Evolutionary conservation across 2,797 vertebrate genomes (phyloP).

Genomic region (Chromis chromis): DNA sequence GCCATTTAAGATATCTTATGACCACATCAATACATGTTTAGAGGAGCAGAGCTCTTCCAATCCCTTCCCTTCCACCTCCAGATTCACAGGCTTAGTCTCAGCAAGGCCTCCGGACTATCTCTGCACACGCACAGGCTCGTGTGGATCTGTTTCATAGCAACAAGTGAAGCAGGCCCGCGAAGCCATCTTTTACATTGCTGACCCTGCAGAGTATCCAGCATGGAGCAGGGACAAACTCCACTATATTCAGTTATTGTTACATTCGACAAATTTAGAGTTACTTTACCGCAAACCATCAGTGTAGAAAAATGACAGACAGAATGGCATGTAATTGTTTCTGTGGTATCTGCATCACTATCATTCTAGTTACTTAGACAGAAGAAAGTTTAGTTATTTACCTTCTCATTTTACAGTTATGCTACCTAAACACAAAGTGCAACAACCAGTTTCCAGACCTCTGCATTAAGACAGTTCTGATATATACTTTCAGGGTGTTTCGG

Average conservation of each 20-base stretch:
- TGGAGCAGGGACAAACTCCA: conserved; percentile 25
- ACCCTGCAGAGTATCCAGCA: conserved; percentile 53
- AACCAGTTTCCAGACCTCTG: background rate
- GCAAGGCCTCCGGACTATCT: conserved; percentile 79
- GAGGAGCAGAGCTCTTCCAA: conserved; percentile 55
- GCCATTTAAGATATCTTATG: conserved; percentile 54
- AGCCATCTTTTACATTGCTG: conserved; percentile 59
- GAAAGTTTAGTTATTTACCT: background rate
- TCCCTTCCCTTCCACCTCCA: conserved; percentile 79
- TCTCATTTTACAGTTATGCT: background rate
- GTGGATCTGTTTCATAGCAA: conserved; percentile 86
- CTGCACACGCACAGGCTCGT: conserved; percentile 75
- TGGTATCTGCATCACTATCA: background rate
- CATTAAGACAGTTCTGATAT: background rate
- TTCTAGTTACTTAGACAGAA: background rate
- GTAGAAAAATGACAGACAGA: background rate
- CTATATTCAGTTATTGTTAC: background rate
- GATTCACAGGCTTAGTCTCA: conserved; percentile 80
- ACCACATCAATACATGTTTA: conserved; percentile 49
- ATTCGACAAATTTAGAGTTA: conserved; percentile 18
- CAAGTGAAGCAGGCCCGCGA: conserved; percentile 80
- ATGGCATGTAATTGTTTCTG: background rate
- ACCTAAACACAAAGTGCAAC: conserved; percentile 6
- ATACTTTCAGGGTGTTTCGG: background rate
- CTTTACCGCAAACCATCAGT: background rate